Conservation (phyloP, 2,113 vertebrate species). For the Machaerirhynchus nigripectus region DNA sequence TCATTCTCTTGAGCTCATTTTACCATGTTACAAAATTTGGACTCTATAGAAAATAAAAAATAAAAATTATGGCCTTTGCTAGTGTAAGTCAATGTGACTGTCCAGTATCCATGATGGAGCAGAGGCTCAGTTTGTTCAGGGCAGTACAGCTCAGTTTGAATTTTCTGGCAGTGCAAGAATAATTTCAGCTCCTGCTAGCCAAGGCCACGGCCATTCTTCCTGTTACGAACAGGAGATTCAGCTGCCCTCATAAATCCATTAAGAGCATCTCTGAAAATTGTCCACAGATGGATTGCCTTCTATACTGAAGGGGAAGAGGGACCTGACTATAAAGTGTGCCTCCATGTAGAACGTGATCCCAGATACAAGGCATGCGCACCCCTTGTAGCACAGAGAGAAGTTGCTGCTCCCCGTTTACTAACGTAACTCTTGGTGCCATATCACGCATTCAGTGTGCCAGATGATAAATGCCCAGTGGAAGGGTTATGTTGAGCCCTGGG, state of each 20-base stretch:
- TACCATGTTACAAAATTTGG: not conserved
- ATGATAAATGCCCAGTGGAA: not conserved
- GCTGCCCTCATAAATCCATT: not conserved
- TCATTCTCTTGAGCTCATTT: not conserved
- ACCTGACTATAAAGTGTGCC: not conserved
- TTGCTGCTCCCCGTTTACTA: not conserved
- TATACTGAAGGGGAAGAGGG: not conserved
- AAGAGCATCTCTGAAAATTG: not conserved
- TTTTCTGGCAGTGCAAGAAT: not conserved
- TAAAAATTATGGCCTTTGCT: not conserved
- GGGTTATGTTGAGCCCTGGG: not conserved
- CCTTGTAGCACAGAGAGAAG: not conserved
- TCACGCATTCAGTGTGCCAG: accelerated
- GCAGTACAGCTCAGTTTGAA: not conserved
- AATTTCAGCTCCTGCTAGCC: accelerated
- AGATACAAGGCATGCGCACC: not conserved
- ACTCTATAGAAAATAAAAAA: not conserved
- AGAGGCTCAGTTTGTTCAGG: not conserved
- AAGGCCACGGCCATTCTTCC: accelerated
- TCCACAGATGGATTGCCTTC: not conserved
- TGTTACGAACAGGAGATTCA: not conserved
- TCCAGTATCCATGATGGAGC: accelerated
- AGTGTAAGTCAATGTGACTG: not conserved
- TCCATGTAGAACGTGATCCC: not conserved
- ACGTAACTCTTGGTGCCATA: not conserved